Evolutionary conservation across 2,888 invertebrate genomes (phyloP).

Genomic region (Teinopalpus imperialis): DNA sequence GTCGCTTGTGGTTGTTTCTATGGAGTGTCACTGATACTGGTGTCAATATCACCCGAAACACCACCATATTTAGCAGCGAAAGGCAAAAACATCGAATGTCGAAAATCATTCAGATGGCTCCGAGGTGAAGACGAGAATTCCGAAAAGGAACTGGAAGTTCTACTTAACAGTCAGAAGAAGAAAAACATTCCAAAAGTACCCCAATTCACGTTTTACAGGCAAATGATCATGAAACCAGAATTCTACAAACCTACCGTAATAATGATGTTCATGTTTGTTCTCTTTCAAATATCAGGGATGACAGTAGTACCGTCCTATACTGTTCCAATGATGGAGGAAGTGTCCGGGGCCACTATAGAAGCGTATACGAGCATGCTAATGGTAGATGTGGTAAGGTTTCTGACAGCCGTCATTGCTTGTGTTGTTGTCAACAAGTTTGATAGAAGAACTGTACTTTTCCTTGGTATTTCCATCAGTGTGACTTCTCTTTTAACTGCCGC

Average conservation of each 20-base stretch:
- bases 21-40: conserved; percentile 69
- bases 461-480: conserved; percentile 82
- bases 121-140: conserved; percentile 73
- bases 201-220: conserved; percentile 51
- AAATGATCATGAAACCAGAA: conserved; percentile 62
- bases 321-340: conserved; percentile 83
- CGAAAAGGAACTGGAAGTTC: conserved; percentile 69
- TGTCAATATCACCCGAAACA: conserved; percentile 83
- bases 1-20: conserved; percentile 77
- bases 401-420: conserved; percentile 83
- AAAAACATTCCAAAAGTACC: conserved; percentile 51
- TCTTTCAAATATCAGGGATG: conserved; percentile 86
- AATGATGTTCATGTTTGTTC: conserved; percentile 84
- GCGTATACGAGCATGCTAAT: conserved; percentile 84
- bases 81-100: conserved; percentile 77
- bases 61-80: conserved; percentile 84
- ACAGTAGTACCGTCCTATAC: conserved; percentile 87
- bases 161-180: conserved; percentile 64
- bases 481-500: conserved; percentile 79
- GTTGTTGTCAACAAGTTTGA: conserved; percentile 81
- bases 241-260: conserved; percentile 83
- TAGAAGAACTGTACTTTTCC: conserved; percentile 82
- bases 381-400: conserved; percentile 83
- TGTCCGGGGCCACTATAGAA: conserved; percentile 81
- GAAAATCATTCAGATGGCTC: conserved; percentile 81